Conservation (phyloP, 2,113 vertebrate species). For the Colinus virginianus region DNA sequence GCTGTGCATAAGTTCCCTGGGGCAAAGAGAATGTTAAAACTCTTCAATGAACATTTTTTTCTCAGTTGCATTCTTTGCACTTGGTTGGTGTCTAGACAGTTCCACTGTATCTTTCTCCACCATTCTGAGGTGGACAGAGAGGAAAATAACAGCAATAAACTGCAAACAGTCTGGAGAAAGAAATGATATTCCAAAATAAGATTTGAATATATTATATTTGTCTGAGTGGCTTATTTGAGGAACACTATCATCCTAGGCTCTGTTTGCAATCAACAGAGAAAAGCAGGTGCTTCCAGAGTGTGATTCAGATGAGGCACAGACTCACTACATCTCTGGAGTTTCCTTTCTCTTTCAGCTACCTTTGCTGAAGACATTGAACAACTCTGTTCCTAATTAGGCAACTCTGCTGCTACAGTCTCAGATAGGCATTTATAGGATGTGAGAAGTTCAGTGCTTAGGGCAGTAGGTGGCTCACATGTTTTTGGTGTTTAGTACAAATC, state of each 20-base stretch:
- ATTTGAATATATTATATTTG: neutral
- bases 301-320: neutral
- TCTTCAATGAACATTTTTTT: neutral
- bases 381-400: conserved; percentile 1
- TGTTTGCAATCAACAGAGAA: neutral
- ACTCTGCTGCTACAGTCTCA: neutral
- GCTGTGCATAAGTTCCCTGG: neutral
- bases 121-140: neutral
- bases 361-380: conserved; percentile 22
- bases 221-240: neutral
- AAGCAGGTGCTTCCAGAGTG: neutral
- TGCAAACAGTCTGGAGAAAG: neutral
- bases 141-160: neutral
- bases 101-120: neutral
- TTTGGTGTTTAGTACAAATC: conserved; percentile 32
- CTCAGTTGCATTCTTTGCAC: neutral
- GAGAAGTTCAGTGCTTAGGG: conserved; percentile 16
- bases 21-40: neutral
- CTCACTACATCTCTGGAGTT: neutral
- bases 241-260: neutral
- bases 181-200: neutral
- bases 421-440: neutral
- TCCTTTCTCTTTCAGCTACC: neutral
- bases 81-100: neutral
- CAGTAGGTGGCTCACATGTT: neutral